Evolutionary conservation across 2,797 vertebrate species (phyloP), one percentile per base, ranked within the genome.

Genomic region (Clamator glandarius): DNA sequence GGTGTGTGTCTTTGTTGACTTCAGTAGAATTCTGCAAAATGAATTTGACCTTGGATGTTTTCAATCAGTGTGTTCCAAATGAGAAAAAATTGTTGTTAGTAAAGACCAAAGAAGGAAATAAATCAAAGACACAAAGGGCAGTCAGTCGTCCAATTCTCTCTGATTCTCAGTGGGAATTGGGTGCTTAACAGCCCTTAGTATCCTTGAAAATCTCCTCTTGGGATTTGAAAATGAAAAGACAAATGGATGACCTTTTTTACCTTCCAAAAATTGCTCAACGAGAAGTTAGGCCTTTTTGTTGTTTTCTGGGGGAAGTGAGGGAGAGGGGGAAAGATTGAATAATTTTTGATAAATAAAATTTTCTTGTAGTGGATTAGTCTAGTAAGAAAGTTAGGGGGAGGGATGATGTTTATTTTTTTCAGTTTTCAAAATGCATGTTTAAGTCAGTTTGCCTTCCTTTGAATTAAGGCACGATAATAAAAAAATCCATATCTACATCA

Each of bases 21-120:
- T 94, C 92, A 94, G 86, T 95, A 93, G 92, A 96, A 96, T 95
- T 94, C 92, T 1, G 0, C 84, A 93, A 94, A 96, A 96, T 94
- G 84, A 95, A 95, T 96, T 95, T 96, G 94, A 96, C 95, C 94
- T 96, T 94, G 94, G 89, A 96, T 93, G 92, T 96, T 96, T 95
- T 96, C 95, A 95, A 96, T 95, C 92, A 95, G 88, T 80, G 72
- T 96, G 95, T 77, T 95, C 94, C 93, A 96, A 94, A 95, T 96
- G 96, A 96, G 95, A 96, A 96, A 94, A 96, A 96, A 95, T 94
- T 95, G 95, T 96, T 95, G 93, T 96, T 96, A 95, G 93, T 95
- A 96, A 96, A 95, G 90, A 94, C 88, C 89, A 95, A 95, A 95
- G 91, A 93, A 80, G 92, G 92, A 95, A 95, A 95, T 94, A 96